A percentile compares a stretch with the other conserved stretches of the same genome.
phyloP scores from a whole-genome alignment of 2,888 invertebrate genomes.

The Acronicta aceris region DNA sequence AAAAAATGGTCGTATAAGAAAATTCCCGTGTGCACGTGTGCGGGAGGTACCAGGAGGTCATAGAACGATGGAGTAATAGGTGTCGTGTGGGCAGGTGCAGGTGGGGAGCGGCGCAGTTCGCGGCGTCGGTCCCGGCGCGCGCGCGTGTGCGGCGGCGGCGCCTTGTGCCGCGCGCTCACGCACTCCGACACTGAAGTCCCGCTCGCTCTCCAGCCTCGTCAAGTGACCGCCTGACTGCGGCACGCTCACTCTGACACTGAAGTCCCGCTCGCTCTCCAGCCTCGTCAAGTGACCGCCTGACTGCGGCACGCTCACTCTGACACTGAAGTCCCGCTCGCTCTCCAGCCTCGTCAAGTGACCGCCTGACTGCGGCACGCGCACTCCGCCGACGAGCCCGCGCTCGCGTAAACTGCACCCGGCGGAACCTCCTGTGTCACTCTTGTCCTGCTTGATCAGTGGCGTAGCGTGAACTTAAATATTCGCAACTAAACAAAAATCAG shows the following conservation, averaged over 20 bases:
- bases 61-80: not conserved
- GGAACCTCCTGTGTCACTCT: too few species aligned
- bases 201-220: slow-evolving; percentile 89
- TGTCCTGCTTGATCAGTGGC: too few species aligned
- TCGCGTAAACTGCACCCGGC: too few species aligned
- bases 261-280: slow-evolving; percentile 82
- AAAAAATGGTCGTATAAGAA: too few species aligned
- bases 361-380: slow-evolving; percentile 72
- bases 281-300: slow-evolving; percentile 81
- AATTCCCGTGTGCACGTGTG: slow-evolving; percentile 36
- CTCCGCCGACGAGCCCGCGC: slow-evolving; percentile 10
- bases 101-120: slow-evolving; percentile 84
- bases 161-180: slow-evolving; percentile 80
- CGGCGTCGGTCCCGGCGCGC: slow-evolving; percentile 86
- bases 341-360: slow-evolving; percentile 89
- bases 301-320: slow-evolving; percentile 72
- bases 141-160: slow-evolving; percentile 82
- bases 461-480: too few species aligned
- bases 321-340: slow-evolving; percentile 88
- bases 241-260: slow-evolving; percentile 66
- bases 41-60: slow-evolving; percentile 14
- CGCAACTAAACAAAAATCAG: too few species aligned
- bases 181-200: slow-evolving; percentile 88
- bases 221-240: slow-evolving; percentile 84
- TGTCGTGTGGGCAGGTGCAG: slow-evolving; percentile 60